phyloP scores from a whole-genome alignment of 2,888 invertebrate species.

The Xylota segnis region DNA sequence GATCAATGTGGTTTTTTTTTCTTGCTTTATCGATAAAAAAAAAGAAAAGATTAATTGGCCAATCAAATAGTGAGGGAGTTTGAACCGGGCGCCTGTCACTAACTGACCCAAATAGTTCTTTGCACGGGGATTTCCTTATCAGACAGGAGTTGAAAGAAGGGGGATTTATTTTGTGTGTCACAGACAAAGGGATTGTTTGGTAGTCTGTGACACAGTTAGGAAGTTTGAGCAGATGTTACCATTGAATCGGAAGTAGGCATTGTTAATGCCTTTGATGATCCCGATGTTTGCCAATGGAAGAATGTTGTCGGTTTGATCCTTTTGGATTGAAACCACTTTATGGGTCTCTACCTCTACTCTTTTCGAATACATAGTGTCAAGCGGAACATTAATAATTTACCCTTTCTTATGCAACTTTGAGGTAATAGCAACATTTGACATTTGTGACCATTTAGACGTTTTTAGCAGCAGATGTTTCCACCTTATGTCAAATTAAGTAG shows the following conservation, averaged over 20 bases:
- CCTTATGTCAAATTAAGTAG: too few species aligned
- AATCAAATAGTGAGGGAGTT: constrained; percentile 15
- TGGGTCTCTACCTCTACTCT: too few species aligned
- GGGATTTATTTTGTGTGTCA: neutral
- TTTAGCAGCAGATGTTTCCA: too few species aligned
- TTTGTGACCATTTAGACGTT: too few species aligned
- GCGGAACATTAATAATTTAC: too few species aligned
- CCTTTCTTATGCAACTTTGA: too few species aligned
- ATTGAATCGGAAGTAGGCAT: neutral
- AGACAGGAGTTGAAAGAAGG: neutral
- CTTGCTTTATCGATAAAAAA: neutral
- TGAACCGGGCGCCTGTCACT: neutral
- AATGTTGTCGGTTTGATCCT: neutral
- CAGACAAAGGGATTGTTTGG: neutral
- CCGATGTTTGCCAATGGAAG: neutral
- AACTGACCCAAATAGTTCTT: constrained; percentile 32
- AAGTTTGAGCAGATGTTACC: constrained; percentile 22
- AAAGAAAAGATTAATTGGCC: constrained; percentile 23
- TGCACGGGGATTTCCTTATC: constrained; percentile 24
- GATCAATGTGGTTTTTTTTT: neutral
- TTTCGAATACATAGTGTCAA: too few species aligned
- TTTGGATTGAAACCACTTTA: neutral
- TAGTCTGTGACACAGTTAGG: neutral
- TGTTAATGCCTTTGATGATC: neutral
- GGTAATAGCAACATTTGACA: too few species aligned